Conservation (phyloP, 2,888 invertebrate genomes). For the Andrena marginata region DNA sequence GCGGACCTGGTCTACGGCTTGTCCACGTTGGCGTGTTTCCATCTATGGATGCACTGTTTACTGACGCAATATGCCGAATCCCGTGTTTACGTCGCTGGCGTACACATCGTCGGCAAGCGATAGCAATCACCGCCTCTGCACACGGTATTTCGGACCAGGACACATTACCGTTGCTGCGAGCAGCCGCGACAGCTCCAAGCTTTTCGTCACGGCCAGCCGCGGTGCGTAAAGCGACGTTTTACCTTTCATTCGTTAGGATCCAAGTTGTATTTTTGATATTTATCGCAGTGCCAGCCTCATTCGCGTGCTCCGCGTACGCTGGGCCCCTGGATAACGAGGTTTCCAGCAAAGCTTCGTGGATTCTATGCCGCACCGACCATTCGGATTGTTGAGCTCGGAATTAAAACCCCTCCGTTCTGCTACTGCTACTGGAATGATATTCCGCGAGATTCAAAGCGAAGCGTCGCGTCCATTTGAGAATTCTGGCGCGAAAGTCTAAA, state of each 20-base stretch:
- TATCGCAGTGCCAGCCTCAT: not conserved
- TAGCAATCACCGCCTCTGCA: conserved; percentile 64
- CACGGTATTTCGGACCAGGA: conserved; percentile 41
- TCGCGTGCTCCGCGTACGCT: not conserved
- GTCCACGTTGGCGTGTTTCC: conserved; percentile 54
- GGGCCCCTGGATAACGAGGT: too few species aligned
- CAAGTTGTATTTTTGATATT: conserved; percentile 13
- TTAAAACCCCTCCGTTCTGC: not conserved
- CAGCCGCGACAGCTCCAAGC: not conserved
- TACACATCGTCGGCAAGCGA: conserved; percentile 65
- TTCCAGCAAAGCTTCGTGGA: not conserved
- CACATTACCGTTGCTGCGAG: conserved; percentile 20
- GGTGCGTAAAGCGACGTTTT: conserved; percentile 4
- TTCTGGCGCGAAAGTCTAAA: not conserved
- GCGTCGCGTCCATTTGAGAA: not conserved
- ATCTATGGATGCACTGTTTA: conserved; percentile 70
- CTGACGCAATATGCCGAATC: conserved; percentile 72
- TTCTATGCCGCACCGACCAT: not conserved
- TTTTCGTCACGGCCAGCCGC: not conserved
- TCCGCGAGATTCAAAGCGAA: not conserved
- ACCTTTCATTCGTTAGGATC: not conserved
- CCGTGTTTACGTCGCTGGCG: conserved; percentile 68
- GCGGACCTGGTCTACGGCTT: conserved; percentile 21
- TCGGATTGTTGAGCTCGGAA: not conserved
- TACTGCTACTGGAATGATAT: not conserved